Conservation (phyloP, 2,888 invertebrate species). For the Serripes groenlandicus region DNA sequence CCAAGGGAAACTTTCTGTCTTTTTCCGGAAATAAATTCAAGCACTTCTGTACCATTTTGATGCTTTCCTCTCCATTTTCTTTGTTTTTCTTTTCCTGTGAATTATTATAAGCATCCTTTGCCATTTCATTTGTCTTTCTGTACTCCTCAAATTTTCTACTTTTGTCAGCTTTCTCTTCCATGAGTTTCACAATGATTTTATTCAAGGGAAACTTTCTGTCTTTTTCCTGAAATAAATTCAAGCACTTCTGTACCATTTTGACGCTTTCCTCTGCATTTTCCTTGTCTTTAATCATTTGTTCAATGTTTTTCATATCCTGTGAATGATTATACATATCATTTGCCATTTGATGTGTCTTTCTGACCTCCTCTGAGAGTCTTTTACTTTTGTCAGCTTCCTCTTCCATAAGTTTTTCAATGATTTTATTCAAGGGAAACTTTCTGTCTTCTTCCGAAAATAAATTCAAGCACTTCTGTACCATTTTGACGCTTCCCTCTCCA, state of each 20-base stretch:
- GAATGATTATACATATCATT: slow-evolving; percentile 60
- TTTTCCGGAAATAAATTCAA: slow-evolving; percentile 40
- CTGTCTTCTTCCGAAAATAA: slow-evolving; percentile 52
- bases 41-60: slow-evolving; percentile 31
- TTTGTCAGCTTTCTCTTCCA: slow-evolving; percentile 34
- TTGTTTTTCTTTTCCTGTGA: slow-evolving; percentile 32
- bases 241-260: slow-evolving; percentile 30
- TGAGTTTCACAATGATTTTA: slow-evolving; percentile 43
- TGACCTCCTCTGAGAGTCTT: slow-evolving; percentile 41
- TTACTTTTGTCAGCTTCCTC: slow-evolving; percentile 40
- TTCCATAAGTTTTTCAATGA: slow-evolving; percentile 48
- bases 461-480: slow-evolving; percentile 30
- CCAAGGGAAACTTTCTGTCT: slow-evolving; percentile 49
- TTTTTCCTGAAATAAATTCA: slow-evolving; percentile 40
- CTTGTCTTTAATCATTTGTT: slow-evolving; percentile 45
- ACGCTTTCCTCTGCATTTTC: slow-evolving; percentile 10
- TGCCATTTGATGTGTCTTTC: slow-evolving; percentile 61
- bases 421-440: slow-evolving; percentile 41
- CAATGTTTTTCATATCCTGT: slow-evolving; percentile 59
- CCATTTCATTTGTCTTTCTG: slow-evolving; percentile 61
- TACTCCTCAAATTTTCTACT: slow-evolving; percentile 38
- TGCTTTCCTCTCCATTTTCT: slow-evolving; percentile 5
- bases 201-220: slow-evolving; percentile 51
- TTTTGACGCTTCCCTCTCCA: slow-evolving; percentile 3
- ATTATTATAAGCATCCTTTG: slow-evolving; percentile 56